Conservation (phyloP, 1,140 invertebrate genomes). For the Drosophila lacteicornis region DNA sequence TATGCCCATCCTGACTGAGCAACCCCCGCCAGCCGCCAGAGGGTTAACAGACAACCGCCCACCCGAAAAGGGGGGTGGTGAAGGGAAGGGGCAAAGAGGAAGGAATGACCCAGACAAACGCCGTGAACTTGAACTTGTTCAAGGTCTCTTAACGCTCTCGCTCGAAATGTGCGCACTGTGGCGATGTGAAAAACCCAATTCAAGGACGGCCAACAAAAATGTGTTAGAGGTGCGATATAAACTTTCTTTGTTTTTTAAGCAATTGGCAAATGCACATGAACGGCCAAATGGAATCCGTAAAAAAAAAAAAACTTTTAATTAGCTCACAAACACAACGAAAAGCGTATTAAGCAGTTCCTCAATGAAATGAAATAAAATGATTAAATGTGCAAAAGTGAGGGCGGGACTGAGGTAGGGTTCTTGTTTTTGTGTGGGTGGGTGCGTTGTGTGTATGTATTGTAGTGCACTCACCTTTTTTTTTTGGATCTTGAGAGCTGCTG, state of each 20-base stretch:
- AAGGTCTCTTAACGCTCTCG: conserved; percentile 58
- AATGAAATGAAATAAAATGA: conserved; percentile 47
- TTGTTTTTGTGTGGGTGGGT: conserved; percentile 6
- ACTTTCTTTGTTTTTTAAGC: conserved; percentile 68
- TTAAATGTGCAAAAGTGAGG: conserved; percentile 36
- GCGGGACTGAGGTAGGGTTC: conserved; percentile 18
- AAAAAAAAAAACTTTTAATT: conserved; percentile 44
- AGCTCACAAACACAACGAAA: conserved; percentile 26
- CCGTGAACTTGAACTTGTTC: conserved; percentile 78
- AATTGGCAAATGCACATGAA: conserved; percentile 11
- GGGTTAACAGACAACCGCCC: conserved; percentile 34
- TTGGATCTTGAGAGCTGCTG: conserved; percentile 12
- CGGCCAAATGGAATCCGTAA: conserved; percentile 15
- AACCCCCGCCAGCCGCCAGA: background rate
- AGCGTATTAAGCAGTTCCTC: conserved; percentile 23
- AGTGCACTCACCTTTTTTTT: conserved; percentile 76
- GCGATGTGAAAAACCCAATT: conserved; percentile 49
- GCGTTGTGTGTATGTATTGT: conserved; percentile 32
- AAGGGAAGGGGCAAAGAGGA: conserved; percentile 12
- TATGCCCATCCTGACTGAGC: conserved; percentile 21
- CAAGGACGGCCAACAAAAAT: conserved; percentile 50
- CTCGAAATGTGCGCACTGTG: conserved; percentile 39
- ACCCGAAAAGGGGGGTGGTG: background rate
- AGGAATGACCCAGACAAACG: conserved; percentile 59
- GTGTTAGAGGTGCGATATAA: conserved; percentile 51